Conservation (phyloP, 2,888 invertebrate species). For the Andrena hattorfiana region DNA sequence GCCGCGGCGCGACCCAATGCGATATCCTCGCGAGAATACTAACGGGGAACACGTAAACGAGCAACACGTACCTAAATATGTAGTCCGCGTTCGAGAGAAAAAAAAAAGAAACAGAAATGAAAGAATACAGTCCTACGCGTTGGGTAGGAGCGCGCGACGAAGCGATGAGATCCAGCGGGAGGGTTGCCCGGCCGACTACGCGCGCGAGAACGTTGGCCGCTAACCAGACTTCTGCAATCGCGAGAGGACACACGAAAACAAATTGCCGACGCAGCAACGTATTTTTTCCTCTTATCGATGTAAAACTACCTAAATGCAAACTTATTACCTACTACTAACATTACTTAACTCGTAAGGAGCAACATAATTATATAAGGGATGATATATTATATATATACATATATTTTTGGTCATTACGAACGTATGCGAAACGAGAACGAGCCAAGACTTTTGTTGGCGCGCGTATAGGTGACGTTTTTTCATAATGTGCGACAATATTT, state of each 20-base stretch:
- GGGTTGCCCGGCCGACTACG: conserved; percentile 47
- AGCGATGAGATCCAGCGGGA: conserved; percentile 21
- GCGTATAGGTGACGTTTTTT: conserved; percentile 80
- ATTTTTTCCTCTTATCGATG: conserved; percentile 84
- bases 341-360: conserved; percentile 84
- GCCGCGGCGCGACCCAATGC: neutral
- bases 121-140: conserved; percentile 22
- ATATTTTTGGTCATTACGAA: conserved; percentile 85
- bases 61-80: conserved; percentile 29
- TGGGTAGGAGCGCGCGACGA: conserved; percentile 32
- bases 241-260: conserved; percentile 17
- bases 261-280: conserved; percentile 57
- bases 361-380: conserved; percentile 84
- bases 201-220: conserved; percentile 39
- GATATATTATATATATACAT: conserved; percentile 84
- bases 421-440: conserved; percentile 77
- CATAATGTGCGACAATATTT: conserved; percentile 84
- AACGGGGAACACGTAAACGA: conserved; percentile 52
- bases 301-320: conserved; percentile 83
- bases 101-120: neutral
- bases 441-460: conserved; percentile 83
- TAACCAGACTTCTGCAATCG: conserved; percentile 20
- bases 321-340: conserved; percentile 84
- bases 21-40: conserved; percentile 23
- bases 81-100: conserved; percentile 47